phyloP scores from a whole-genome alignment of 2,797 vertebrate genomes.

The Megaceryle alcyon region DNA sequence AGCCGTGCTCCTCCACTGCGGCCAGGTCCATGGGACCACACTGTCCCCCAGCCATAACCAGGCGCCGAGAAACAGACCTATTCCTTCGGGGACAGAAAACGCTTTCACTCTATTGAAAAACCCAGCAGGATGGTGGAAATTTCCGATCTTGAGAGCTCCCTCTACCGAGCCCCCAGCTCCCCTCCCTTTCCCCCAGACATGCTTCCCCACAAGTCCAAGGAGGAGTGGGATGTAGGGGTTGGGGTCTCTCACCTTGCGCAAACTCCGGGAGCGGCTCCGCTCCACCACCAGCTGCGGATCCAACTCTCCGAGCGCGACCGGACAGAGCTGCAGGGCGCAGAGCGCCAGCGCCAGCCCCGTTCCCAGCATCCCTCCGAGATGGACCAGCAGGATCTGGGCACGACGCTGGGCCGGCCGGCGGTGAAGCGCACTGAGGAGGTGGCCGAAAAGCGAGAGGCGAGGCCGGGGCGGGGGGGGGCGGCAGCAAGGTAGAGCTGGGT shows the following conservation, averaged over 20 bases:
- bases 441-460: rapidly evolving
- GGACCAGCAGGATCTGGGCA: neutral
- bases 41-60: neutral
- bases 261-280: neutral
- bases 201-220: too few relatives aligned
- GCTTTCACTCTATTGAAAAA: neutral
- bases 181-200: too few relatives aligned
- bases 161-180: too few relatives aligned
- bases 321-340: slow-evolving; percentile 26
- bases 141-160: neutral
- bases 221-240: neutral
- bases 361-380: neutral
- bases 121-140: neutral
- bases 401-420: neutral
- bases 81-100: neutral
- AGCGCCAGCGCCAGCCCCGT: slow-evolving; percentile 42
- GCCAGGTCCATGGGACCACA: rapidly evolving
- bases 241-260: slow-evolving; percentile 7
- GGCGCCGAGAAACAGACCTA: too few relatives aligned
- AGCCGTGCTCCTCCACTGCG: rapidly evolving
- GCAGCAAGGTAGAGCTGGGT: neutral
- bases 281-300: slow-evolving; percentile 8
- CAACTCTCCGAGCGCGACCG: neutral
- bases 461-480: neutral
- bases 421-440: too few relatives aligned